Evolutionary conservation across 2,888 invertebrate genomes (phyloP), one percentile per base, ranked within the genome.

Genomic region (Heliconius ethilla): DNA sequence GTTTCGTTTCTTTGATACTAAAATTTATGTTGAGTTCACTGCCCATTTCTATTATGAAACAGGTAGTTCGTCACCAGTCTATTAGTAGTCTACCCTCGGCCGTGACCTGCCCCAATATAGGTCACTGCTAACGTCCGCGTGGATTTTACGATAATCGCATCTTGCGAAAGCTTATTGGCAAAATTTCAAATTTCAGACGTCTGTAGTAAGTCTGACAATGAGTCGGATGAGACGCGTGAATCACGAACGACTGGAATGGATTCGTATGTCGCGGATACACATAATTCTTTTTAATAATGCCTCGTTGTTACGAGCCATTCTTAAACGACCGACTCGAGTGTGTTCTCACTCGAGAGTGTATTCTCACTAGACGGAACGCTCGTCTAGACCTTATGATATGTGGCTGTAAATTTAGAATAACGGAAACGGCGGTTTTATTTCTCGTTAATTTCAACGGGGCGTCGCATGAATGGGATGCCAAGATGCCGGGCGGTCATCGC

Each of bases 141-240:
- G 87, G 86, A 90, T 91, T 93, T 94, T 92, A 94, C 92, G 93
- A 92, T 92, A 89, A 93, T 90, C 91, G 87, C 87, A 85, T 84
- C 86, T 86, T 87, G 90, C 91, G 88, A 91, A 92, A 91, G 89
- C 86, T 87, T 85, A 92, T 93, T 94, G 94, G 94, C 94, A 94
- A 91, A 93, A 92, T 91, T 91, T 93, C 94, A 94, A 94, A 90
- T 87, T 85, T 87, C 82, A 87, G 84, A 85, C 88, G 93, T 94
- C 94, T 94, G 93, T 94, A 93, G 94, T 92, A 90, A 84, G 94
- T 94, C 94, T 92, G 88, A 89, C 88, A 89, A 88, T 85, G 85
- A 86, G 78, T 75, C 78, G 79, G n/a, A 29, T 33, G 78, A 69
- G 82, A 79, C 80, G 81, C 80, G 88, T 91, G 92, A 92, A 87